phyloP scores from a whole-genome alignment of 2,113 vertebrate species.

The Heloderma charlesbogerti region DNA sequence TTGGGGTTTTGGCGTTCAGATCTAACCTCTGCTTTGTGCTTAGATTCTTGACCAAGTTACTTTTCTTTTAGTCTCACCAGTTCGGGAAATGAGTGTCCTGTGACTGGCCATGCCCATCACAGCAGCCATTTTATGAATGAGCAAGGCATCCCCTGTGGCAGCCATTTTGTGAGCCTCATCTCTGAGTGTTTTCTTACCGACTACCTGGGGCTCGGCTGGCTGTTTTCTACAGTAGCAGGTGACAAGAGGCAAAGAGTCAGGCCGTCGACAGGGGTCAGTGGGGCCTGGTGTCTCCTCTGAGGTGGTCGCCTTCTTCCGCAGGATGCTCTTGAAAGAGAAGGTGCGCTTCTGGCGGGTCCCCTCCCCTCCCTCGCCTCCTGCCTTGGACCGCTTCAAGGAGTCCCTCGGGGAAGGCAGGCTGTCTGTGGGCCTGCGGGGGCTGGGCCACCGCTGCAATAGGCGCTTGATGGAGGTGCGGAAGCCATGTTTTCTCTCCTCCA shows the following conservation, averaged over 20 bases:
- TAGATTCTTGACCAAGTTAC: too few species aligned
- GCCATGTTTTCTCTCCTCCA: slow-evolving; percentile 52
- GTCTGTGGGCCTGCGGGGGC: background rate
- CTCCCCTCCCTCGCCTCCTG: background rate
- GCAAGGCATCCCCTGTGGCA: background rate
- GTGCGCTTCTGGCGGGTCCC: background rate
- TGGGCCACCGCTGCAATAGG: slow-evolving; percentile 28
- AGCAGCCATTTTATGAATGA: too few species aligned
- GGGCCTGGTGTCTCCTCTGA: background rate
- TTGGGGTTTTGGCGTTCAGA: too few species aligned
- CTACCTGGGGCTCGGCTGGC: background rate
- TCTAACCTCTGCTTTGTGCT: too few species aligned
- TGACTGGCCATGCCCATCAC: too few species aligned
- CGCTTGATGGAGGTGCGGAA: slow-evolving; percentile 49
- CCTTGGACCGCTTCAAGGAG: slow-evolving; percentile 22
- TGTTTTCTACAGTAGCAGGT: slow-evolving; percentile 55
- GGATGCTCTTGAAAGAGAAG: slow-evolving; percentile 30
- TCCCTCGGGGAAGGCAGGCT: slow-evolving; percentile 22
- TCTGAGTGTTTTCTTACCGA: slow-evolving; percentile 50
- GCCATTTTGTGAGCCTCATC: background rate
- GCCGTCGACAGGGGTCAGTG: slow-evolving; percentile 13
- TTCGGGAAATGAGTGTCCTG: too few species aligned
- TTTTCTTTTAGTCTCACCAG: too few species aligned
- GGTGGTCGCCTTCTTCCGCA: slow-evolving; percentile 24
- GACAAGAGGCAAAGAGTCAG: slow-evolving; percentile 64